Evolutionary conservation across 2,113 vertebrate species (phyloP), one percentile per base, ranked within the genome.

Genomic region (Cromileptes altivelis): DNA sequence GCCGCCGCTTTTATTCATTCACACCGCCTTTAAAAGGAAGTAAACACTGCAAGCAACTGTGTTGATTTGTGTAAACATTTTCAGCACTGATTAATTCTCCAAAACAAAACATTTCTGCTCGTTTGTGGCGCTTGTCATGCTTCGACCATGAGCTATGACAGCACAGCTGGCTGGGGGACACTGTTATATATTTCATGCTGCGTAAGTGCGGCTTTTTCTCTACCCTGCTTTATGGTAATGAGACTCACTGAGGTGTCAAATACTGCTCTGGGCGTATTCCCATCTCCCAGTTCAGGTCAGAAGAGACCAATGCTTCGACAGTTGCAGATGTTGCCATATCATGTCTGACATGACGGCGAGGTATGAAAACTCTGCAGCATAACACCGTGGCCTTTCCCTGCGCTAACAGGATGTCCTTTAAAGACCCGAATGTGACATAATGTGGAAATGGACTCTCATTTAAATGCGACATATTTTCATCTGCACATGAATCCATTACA

Each of bases 171-270:
- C 78, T 56, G 40, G 25, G 57, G 72, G 62, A 76, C 82, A 49
- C 79, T 57, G 63, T 86, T 90, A 70, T 91, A 89, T 88, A 84
- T 89, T 93, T 89, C 86, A 88, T 91, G 90, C 76, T 74, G 82
- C 30, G 76, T 90, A 90, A 93, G 84, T 88, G 73, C 45, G 18
- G 47, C 75, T 87, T 93, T 91, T 91, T 75, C 67, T 86, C 69
- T 67, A 9, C 82, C 61, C 56, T 67, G 87, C 71, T 93, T 89
- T 91, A 89, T 93, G 88, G 69, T 89, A 92, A 92, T 93, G 62
- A 88, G 74, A 94, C 83, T 91, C 91, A 89, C 85, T 81, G 78
- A 93, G 88, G 91, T 94, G 91, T 92, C 90, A 90, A 91, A 90
- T 73, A 85, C 65, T 70, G 90, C 89, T 93, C 82, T 80, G 85